Percentiles rank a stretch among this genome's conserved stretches.
Conservation (phyloP, 2,113 vertebrate species). For the Charina bottae region DNA sequence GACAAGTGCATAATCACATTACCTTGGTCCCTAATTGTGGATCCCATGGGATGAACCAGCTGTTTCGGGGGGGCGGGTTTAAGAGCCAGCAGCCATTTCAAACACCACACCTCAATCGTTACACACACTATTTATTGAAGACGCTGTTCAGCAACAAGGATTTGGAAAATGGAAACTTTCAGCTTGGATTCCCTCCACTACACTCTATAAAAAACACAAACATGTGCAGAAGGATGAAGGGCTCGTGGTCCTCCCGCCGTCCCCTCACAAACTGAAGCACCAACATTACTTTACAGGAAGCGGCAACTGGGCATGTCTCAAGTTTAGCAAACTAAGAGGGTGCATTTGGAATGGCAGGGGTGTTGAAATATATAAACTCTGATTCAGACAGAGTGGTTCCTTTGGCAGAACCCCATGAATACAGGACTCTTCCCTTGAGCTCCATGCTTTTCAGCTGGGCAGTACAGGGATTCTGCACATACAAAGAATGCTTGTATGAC, state of each 20-base stretch:
- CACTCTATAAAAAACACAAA: background rate
- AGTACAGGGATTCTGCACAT: background rate
- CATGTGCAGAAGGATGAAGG: background rate
- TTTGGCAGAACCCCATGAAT: background rate
- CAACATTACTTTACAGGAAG: background rate
- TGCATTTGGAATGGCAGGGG: background rate
- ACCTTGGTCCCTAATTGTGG: background rate
- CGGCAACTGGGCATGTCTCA: background rate
- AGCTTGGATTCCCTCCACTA: background rate
- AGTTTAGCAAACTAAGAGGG: background rate
- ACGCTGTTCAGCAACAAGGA: background rate
- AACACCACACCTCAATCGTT: background rate
- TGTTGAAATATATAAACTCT: background rate
- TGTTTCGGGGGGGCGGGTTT: background rate
- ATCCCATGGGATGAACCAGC: background rate
- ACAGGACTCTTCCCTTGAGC: background rate
- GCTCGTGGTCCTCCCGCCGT: background rate
- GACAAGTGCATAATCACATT: background rate
- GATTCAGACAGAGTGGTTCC: background rate
- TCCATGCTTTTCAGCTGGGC: background rate
- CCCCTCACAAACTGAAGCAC: background rate
- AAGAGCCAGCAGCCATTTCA: background rate
- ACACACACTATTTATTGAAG: slow-evolving; percentile 4
- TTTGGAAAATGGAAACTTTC: background rate
- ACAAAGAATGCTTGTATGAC: background rate